phyloP scores from a whole-genome alignment of 2,888 invertebrate species.

The Linyphia triangularis region DNA sequence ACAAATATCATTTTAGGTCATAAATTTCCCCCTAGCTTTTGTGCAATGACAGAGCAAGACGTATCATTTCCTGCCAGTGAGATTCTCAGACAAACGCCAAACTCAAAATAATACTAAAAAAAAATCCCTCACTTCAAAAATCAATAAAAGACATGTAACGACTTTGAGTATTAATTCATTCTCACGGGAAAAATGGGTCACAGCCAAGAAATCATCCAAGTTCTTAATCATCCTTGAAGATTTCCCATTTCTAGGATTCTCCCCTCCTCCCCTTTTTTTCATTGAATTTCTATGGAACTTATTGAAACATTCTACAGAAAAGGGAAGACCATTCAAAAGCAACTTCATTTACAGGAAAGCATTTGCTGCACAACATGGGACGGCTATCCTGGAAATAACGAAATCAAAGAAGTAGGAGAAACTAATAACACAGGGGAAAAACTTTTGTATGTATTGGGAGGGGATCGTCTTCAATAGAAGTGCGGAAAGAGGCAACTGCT shows the following conservation, averaged over 20 bases:
- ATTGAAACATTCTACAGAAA: neutral
- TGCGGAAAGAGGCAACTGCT: neutral
- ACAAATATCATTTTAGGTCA: neutral
- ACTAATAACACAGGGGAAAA: neutral
- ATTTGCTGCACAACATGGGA: neutral
- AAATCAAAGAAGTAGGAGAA: neutral
- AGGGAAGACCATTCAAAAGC: neutral
- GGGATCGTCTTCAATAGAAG: neutral
- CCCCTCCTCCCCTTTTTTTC: no score
- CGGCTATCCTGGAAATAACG: neutral
- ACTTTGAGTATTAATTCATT: neutral
- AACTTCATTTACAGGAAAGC: neutral
- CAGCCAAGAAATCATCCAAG: constrained; percentile 3
- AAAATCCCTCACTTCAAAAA: constrained; percentile 4
- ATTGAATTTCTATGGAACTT: neutral
- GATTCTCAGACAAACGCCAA: neutral
- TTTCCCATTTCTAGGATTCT: neutral
- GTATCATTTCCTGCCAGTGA: neutral
- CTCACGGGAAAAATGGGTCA: neutral
- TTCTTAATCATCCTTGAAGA: constrained; percentile 41
- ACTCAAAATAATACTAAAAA: no score
- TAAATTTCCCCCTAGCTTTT: neutral
- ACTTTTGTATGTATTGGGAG: neutral
- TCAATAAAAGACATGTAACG: constrained; percentile 16
- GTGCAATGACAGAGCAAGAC: neutral